A percentile compares a stretch with the other conserved stretches of the same genome.
Evolutionary conservation across 1,140 invertebrate species (phyloP).

Genomic region (Telenomus remus): DNA sequence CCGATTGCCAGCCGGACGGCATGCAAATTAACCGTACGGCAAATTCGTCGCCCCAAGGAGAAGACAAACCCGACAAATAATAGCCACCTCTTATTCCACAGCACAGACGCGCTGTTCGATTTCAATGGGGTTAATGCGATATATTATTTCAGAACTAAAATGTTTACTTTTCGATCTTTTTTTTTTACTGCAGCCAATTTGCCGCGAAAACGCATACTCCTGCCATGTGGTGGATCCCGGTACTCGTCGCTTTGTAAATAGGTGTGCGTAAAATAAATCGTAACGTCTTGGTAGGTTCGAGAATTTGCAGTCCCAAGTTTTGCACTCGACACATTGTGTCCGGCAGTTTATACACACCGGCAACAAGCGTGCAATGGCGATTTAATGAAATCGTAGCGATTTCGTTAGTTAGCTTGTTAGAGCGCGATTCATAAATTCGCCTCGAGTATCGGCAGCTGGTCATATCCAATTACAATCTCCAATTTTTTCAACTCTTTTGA

Average conservation of each 20-base stretch:
- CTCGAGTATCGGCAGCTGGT: slow-evolving; percentile 2
- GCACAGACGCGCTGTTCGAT: slow-evolving; percentile 15
- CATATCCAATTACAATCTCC: not conserved
- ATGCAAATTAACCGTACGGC: slow-evolving; percentile 32
- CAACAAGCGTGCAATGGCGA: not conserved
- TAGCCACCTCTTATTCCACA: slow-evolving; percentile 6
- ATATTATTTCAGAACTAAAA: slow-evolving; percentile 33
- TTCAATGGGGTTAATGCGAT: slow-evolving; percentile 30
- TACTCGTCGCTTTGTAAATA: too few species aligned
- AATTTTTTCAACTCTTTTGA: not conserved
- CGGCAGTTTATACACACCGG: not conserved
- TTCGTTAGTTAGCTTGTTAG: slow-evolving; percentile 1
- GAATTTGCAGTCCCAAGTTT: too few species aligned
- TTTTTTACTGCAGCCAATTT: not conserved
- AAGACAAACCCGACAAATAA: slow-evolving; percentile 30
- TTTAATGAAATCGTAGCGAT: not conserved
- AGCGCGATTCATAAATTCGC: not conserved
- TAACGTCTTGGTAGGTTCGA: too few species aligned
- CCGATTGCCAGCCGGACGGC: slow-evolving; percentile 27
- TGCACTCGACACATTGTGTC: not conserved
- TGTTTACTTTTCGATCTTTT: slow-evolving; percentile 23
- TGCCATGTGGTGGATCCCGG: slow-evolving; percentile 5
- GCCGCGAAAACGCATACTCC: not conserved
- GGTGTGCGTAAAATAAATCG: too few species aligned
- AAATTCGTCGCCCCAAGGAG: slow-evolving; percentile 31